Conservation (phyloP, 2,797 vertebrate genomes). For the Acipenser transmontanus region DNA sequence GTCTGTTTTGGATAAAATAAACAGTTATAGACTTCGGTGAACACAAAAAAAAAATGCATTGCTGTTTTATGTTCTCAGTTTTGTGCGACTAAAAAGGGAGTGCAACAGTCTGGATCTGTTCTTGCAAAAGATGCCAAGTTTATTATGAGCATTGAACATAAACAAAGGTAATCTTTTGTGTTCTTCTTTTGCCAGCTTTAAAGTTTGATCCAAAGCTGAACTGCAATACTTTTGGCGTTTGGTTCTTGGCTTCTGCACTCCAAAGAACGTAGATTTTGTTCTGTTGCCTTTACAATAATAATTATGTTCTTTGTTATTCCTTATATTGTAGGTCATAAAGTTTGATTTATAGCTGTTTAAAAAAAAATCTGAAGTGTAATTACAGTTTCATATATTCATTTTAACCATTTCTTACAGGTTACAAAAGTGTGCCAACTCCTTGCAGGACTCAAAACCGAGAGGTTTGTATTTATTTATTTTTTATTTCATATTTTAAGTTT, state of each 20-base stretch:
- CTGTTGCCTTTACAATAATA: background rate
- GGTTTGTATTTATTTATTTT: conserved; percentile 55
- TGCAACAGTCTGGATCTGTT: conserved; percentile 84
- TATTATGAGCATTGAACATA: conserved; percentile 79
- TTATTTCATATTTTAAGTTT: conserved; percentile 1
- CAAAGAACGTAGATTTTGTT: too few species aligned
- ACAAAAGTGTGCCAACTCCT: conserved; percentile 70
- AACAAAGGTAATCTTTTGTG: conserved; percentile 68
- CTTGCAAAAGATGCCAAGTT: conserved; percentile 88
- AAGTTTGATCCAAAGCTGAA: background rate
- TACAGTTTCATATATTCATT: conserved; percentile 13
- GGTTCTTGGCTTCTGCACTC: too few species aligned
- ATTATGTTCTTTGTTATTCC: background rate
- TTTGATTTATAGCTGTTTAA: conserved; percentile 4
- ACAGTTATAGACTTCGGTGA: conserved; percentile 7
- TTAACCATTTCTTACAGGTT: conserved; percentile 56
- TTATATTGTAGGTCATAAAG: background rate
- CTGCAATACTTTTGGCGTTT: background rate
- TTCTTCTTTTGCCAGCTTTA: background rate
- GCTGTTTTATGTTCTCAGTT: conserved; percentile 65
- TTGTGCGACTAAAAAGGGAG: conserved; percentile 95
- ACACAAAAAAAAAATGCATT: conserved; percentile 19
- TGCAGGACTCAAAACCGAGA: conserved; percentile 84
- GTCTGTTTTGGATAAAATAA: background rate
- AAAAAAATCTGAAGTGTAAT: too few species aligned